phyloP scores from a whole-genome alignment of 2,888 invertebrate genomes.

The Argyra leucocephala region DNA sequence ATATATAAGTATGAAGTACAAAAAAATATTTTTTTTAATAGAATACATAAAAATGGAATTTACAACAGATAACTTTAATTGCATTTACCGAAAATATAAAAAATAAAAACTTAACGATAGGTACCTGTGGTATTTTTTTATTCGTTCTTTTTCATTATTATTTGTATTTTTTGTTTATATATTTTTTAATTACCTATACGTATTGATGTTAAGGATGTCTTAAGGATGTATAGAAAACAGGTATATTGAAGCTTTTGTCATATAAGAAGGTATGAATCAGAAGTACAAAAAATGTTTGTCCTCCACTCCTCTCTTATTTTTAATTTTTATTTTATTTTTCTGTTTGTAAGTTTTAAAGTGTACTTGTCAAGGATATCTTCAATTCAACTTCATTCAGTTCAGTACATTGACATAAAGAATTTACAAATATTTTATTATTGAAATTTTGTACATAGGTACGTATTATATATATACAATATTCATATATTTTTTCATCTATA shows the following conservation, averaged over 20 bases:
- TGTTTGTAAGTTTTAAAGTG: not conserved
- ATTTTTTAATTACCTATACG: not conserved
- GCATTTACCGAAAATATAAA: not conserved
- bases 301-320: too few relatives aligned
- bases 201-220: not conserved
- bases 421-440: too few relatives aligned
- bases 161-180: not conserved
- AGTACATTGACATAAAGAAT: not conserved
- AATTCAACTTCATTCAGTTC: not conserved
- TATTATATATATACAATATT: not conserved
- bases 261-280: not conserved
- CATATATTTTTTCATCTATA: not conserved
- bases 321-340: not conserved
- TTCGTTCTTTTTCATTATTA: not conserved
- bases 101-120: not conserved
- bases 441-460: not conserved
- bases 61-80: not conserved
- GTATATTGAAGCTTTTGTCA: not conserved
- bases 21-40: too few relatives aligned
- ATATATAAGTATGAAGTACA: not conserved
- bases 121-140: not conserved
- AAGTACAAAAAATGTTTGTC: not conserved
- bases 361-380: not conserved
- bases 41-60: not conserved
- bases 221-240: not conserved